These are phyloP conservation scores for Torymus texanus DNA, from an alignment of 2,888 invertebrate genomes.

Conservation along the genomic window DNA sequence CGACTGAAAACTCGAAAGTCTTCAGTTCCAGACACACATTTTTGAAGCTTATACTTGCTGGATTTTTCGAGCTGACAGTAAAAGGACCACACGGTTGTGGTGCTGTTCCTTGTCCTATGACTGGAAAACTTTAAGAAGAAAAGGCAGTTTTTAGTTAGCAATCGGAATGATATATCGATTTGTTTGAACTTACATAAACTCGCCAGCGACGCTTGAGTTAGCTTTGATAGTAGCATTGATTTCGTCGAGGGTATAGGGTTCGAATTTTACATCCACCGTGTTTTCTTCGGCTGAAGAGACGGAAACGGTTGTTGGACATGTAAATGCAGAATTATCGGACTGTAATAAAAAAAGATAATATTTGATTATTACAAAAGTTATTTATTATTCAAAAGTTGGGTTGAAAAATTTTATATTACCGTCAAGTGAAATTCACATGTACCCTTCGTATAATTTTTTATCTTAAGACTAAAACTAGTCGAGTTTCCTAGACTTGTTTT, in stretches of 20 bases:
- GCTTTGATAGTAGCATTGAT: conserved; percentile 59
- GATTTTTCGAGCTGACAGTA: conserved; percentile 41
- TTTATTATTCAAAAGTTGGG: too few relatives aligned
- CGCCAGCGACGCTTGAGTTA: conserved; percentile 62
- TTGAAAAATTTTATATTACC: conserved; percentile 52
- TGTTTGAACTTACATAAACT: conserved; percentile 60
- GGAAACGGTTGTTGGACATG: conserved; percentile 53
- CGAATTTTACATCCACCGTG: conserved; percentile 62
- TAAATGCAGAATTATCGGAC: conserved; percentile 62
- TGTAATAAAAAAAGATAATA: conserved; percentile 18
- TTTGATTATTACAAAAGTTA: too few relatives aligned
- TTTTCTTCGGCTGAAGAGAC: conserved; percentile 51
- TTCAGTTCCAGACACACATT: conserved; percentile 63
- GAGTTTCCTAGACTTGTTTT: conserved; percentile 60
- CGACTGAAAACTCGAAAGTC: conserved; percentile 61
- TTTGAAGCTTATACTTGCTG: conserved; percentile 61
- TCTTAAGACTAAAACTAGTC: conserved; percentile 58
- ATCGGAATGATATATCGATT: neutral
- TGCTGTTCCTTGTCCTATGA: conserved; percentile 59
- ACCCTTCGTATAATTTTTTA: conserved; percentile 60
- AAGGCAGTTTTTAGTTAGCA: neutral
- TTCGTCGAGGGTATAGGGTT: conserved; percentile 62
- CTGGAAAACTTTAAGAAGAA: conserved; percentile 61
- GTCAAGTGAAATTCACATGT: conserved; percentile 58
- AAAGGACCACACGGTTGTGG: conserved; percentile 68